Evolutionary conservation across 2,113 vertebrate species (phyloP), one percentile per base, ranked within the genome.

Genomic region (Amia ocellicauda): DNA sequence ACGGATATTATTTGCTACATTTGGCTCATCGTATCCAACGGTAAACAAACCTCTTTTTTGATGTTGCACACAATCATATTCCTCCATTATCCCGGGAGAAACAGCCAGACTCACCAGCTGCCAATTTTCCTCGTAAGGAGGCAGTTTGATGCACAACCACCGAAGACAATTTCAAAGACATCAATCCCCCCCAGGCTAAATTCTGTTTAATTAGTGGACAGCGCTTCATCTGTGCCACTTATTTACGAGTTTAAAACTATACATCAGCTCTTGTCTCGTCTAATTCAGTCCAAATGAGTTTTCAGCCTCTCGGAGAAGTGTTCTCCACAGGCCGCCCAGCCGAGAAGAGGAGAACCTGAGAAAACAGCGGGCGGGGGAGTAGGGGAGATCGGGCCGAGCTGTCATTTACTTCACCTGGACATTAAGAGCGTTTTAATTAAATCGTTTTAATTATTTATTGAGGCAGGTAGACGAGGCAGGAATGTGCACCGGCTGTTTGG

Each of bases 111-210:
- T 42, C 64, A 51, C 50, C 54, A 58, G 64, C 63, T 74, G 67
- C 68, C 65, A 56, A 58, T 72, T n/a, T n/a, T 74, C 70, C 68
- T 72, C 53, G 43, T 53, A 47, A 45, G 56, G 70, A 68, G 28
- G 59, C 62, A 40, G 42, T 7, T 53, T 74, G 40, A 58, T 45
- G 36, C 50, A 59, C 20, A 23, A 24, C 65, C 36, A 54, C 62
- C 47, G 19, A 10, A 26, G 66, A 60, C 43, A 49, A 4, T 58
- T 58, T 27, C 62, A 57, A 65, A 23, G 17, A 60, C 51, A 16
- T 5, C 31, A 36, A 36, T 53, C 41, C 52, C n/a, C 45, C 45
- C 20, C 43, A 62, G 3, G 45, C 60, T 29, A 62, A 62, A 19
- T 28, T n/a, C 60, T 50, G 27, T 53, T 20, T 14, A 57, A 66